Base-by-base conservation (phyloP, 2,888 invertebrate species). In the Gymnoscelis rufifasciata region DNA sequence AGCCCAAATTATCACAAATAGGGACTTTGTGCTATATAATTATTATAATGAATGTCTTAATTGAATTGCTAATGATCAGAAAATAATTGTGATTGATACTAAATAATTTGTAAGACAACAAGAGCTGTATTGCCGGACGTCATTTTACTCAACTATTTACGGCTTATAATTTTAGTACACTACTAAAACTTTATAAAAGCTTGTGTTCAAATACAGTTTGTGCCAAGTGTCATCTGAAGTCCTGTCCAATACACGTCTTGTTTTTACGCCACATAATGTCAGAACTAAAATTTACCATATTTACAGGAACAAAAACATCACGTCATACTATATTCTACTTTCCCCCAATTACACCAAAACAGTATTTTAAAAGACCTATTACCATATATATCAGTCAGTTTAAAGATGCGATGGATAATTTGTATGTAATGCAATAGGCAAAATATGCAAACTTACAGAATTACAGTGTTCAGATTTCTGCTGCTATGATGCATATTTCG, bases 271-370 rank as follows among this genome's bases (percentile, higher is more conserved):
- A 43, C n/a, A n/a, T n/a, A n/a, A n/a, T 66, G 69, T 71, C 68
- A 66, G 66, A 60, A 59, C 59, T 60, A 66, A 63, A 62, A 48
- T 39, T 24, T 52, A 44, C 33, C 24, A 37, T 68, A 67, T 68
- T 55, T 67, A 68, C 67, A 71, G 61, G 64, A 68, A 64, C 60
- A 62, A 52, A 36, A 54, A 60, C 47, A 41, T 46, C 44, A 52
- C 42, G 52, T 51, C 51, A 47, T 44, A 44, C 44, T 47, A 35
- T 23, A 15, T 19, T 30, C 29, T 44, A 40, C 23, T 19, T 36
- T 37, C 37, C 23, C 38, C 31, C 19, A 28, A 37, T 31, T 36
- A 42, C 35, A 15, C 14, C 29, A 38, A 15, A 37, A 31, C 11
- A 40, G 13, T 41, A 19, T 5, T 19, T 19, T 19, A 19, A n/a